Conservation (phyloP, 2,113 vertebrate genomes). For the Ptychochromis oligacanthus region DNA sequence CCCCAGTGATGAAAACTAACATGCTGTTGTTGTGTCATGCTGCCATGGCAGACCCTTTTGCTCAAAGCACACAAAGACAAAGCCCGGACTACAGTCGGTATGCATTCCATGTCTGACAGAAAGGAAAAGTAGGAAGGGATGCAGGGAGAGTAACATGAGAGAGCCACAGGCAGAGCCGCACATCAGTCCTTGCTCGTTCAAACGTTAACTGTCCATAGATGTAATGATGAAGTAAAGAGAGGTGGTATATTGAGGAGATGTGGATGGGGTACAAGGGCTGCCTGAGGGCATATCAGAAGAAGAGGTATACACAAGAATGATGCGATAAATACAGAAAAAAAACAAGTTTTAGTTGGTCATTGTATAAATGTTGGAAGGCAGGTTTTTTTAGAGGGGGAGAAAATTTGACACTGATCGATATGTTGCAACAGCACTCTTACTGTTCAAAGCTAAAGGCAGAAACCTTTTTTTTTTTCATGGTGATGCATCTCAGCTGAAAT, state of each 20-base stretch:
- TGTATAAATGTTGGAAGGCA: slow-evolving; percentile 7
- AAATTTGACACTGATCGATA: slow-evolving; percentile 27
- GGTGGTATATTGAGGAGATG: neutral
- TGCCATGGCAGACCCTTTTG: neutral
- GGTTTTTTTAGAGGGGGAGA: neutral
- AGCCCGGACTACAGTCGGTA: neutral
- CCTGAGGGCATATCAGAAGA: neutral
- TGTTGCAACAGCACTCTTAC: neutral
- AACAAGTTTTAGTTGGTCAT: neutral
- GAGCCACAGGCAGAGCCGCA: slow-evolving; percentile 1
- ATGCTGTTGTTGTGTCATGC: slow-evolving; percentile 15
- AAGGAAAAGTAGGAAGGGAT: neutral
- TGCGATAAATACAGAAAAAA: neutral
- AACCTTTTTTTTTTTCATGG: neutral
- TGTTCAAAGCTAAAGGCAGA: neutral
- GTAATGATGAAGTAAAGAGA: slow-evolving; percentile 3
- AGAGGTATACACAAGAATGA: neutral
- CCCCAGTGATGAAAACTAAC: slow-evolving; percentile 12
- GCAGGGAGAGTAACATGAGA: slow-evolving; percentile 3
- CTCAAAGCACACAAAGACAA: neutral
- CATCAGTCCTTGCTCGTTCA: slow-evolving; percentile 14
- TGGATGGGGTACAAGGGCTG: neutral
- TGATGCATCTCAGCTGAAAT: neutral
- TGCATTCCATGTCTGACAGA: neutral
- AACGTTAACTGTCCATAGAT: neutral